Percentiles rank a stretch among this genome's conserved stretches.
Evolutionary conservation across 2,113 vertebrate genomes (phyloP).

Genomic region (Tragelaphus buxtoni): DNA sequence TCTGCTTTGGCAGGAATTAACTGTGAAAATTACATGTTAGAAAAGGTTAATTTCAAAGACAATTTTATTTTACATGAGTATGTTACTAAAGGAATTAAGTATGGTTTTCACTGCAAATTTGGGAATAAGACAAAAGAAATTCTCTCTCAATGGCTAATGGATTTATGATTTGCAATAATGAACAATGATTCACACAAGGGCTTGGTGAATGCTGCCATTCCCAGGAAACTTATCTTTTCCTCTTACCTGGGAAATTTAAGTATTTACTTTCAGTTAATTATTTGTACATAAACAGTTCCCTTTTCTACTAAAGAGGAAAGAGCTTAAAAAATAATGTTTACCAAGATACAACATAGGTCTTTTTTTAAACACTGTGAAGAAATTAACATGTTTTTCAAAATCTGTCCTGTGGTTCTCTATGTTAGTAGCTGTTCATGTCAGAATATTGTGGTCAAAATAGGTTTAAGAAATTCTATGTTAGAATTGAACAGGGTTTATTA

Average conservation of each 20-base stretch:
- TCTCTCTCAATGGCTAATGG: background rate
- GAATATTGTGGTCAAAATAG: background rate
- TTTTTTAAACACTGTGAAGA: background rate
- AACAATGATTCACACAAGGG: background rate
- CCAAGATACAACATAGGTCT: background rate
- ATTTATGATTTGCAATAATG: conserved; percentile 53
- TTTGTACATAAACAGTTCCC: background rate
- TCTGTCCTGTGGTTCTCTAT: background rate
- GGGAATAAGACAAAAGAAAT: conserved; percentile 42
- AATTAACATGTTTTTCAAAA: background rate
- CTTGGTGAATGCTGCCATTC: conserved; percentile 33
- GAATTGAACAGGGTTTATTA: background rate
- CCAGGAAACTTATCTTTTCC: background rate
- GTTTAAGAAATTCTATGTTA: background rate
- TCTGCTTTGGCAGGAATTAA: conserved; percentile 36
- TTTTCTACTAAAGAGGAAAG: background rate
- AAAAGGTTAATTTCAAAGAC: conserved; percentile 42
- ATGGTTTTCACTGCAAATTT: background rate
- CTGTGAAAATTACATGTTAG: conserved; percentile 24
- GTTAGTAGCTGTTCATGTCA: background rate
- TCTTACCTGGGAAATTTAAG: conserved; percentile 22
- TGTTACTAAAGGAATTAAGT: background rate
- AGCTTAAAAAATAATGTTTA: background rate
- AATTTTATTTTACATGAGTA: background rate
- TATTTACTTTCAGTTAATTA: background rate